These are phyloP conservation scores for Cremastobaeus sp. DNA, from an alignment of 2,888 invertebrate genomes.

Conservation along the genomic window DNA sequence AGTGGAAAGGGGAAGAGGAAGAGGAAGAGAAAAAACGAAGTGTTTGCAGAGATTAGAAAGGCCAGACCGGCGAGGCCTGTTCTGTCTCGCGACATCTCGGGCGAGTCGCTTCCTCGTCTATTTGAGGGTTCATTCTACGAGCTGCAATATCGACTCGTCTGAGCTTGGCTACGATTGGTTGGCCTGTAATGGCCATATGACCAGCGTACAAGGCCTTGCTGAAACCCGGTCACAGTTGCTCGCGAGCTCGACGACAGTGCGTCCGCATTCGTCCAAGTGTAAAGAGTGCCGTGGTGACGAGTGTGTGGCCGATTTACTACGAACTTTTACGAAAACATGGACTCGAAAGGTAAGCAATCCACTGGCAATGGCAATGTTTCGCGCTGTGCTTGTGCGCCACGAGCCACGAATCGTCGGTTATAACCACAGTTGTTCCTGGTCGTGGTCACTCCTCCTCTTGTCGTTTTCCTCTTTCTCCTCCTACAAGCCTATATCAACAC, in stretches of 20 bases:
- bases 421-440: too few relatives aligned
- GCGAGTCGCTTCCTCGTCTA: constrained; percentile 8
- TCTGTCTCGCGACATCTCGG: constrained; percentile 2
- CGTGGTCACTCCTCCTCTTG: too few relatives aligned
- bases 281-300: constrained; percentile 16
- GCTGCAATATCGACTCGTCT: constrained; percentile 49
- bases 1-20: too few relatives aligned
- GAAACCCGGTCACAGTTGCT: constrained; percentile 53
- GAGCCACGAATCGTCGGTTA: too few relatives aligned
- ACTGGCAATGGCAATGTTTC: too few relatives aligned
- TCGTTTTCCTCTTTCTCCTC: too few relatives aligned
- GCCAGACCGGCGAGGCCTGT: constrained; percentile 34
- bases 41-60: constrained; percentile 31
- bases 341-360: constrained; percentile 36
- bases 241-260: constrained; percentile 33
- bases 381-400: too few relatives aligned
- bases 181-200: constrained; percentile 57
- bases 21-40: constrained; percentile 2
- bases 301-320: constrained; percentile 17
- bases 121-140: constrained; percentile 6
- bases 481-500: too few relatives aligned
- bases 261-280: constrained; percentile 27
- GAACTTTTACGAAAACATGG: constrained; percentile 46
- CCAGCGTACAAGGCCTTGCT: constrained; percentile 50
- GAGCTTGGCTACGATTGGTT: constrained; percentile 52